Conservation (phyloP, 1,140 invertebrate species). For the Condylostylus longicornis region DNA sequence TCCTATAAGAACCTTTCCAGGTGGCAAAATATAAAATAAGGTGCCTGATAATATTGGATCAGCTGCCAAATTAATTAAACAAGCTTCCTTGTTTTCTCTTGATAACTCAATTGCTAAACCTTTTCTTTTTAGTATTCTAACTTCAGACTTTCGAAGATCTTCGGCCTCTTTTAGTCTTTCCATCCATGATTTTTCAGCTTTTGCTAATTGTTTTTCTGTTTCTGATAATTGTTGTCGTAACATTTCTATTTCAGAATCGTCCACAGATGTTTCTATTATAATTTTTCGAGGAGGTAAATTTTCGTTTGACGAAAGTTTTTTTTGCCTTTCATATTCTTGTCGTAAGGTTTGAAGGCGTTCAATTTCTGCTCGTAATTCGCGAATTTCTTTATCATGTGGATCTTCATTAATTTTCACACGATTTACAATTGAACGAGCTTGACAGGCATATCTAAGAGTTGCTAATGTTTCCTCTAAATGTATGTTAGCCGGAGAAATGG, state of each 20-base stretch:
- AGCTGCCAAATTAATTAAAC: constrained; percentile 50
- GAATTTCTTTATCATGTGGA: constrained; percentile 67
- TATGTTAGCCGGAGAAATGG: constrained; percentile 58
- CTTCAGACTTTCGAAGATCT: constrained; percentile 38
- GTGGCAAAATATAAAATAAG: constrained; percentile 45
- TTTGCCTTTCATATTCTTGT: constrained; percentile 39
- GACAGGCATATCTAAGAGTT: constrained; percentile 72
- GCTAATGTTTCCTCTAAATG: constrained; percentile 71
- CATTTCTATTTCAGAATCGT: constrained; percentile 33
- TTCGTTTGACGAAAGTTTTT: constrained; percentile 19
- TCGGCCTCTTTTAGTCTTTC: constrained; percentile 42
- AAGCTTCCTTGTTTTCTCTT: constrained; percentile 33
- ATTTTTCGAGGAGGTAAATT: constrained; percentile 22
- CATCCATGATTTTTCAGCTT: constrained; percentile 41
- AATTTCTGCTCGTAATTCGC: constrained; percentile 67
- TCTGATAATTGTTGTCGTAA: constrained; percentile 41
- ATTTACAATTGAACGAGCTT: constrained; percentile 84
- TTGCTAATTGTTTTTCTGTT: constrained; percentile 40
- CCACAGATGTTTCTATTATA: constrained; percentile 30
- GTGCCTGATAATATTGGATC: constrained; percentile 56
- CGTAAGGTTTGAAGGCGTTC: constrained; percentile 41
- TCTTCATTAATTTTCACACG: constrained; percentile 88
- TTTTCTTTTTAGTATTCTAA: constrained; percentile 37
- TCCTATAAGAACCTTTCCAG: constrained; percentile 35
- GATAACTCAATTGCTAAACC: constrained; percentile 37